Conservation (phyloP, 1,140 invertebrate species). For the Aphelenchoides avenae region DNA sequence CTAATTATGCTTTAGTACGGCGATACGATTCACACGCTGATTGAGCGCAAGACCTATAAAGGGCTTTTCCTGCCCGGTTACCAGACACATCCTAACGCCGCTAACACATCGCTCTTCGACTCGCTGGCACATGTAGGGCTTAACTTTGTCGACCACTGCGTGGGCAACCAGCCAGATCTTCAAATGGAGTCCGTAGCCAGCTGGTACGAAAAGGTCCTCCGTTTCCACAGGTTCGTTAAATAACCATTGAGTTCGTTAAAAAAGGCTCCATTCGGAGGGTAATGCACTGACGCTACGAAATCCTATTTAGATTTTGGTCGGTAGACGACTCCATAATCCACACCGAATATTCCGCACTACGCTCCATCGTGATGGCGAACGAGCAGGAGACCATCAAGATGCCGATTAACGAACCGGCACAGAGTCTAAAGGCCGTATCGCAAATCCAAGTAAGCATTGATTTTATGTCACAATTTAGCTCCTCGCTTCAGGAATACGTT, state of each 20-base stretch:
- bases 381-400: slow-evolving; percentile 97
- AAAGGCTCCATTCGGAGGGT: no score
- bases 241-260: not conserved
- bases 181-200: slow-evolving; percentile 80
- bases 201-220: slow-evolving; percentile 88
- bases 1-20: no score
- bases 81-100: slow-evolving; percentile 54
- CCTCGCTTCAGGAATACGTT: slow-evolving; percentile 78
- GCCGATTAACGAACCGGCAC: slow-evolving; percentile 95
- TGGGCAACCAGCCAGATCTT: slow-evolving; percentile 90
- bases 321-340: slow-evolving; percentile 93
- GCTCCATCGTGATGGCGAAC: slow-evolving; percentile 93
- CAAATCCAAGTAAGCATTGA: slow-evolving; percentile 71
- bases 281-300: slow-evolving; percentile 10
- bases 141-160: slow-evolving; percentile 90
- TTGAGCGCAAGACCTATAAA: slow-evolving; percentile 79
- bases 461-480: slow-evolving; percentile 2
- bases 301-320: slow-evolving; percentile 76
- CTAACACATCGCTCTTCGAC: slow-evolving; percentile 35
- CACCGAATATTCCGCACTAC: slow-evolving; percentile 86
- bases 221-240: slow-evolving; percentile 75
- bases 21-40: slow-evolving; percentile 88
- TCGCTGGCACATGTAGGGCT: slow-evolving; percentile 68
- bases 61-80: slow-evolving; percentile 87
- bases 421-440: slow-evolving; percentile 76